These are phyloP conservation scores for Halcyon malimbica DNA, from an alignment of 2,113 vertebrate species.

Conservation along the genomic window DNA sequence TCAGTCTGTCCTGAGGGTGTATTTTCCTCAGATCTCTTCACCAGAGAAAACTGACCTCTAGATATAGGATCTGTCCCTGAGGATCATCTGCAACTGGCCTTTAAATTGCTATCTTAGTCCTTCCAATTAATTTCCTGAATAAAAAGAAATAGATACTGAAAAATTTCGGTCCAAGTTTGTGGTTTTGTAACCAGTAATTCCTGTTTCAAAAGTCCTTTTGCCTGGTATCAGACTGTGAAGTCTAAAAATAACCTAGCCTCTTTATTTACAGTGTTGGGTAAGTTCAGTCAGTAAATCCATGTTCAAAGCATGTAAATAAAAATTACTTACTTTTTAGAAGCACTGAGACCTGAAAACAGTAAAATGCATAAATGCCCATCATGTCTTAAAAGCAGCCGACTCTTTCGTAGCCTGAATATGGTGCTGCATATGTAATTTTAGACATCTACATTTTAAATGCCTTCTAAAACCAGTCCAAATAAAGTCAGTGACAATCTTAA, in stretches of 20 bases:
- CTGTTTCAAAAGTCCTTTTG: background rate
- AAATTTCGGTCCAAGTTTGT: background rate
- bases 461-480: background rate
- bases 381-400: background rate
- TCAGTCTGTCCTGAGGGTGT: background rate
- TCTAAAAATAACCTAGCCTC: constrained; percentile 10
- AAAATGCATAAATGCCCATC: background rate
- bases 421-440: background rate
- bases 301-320: constrained; percentile 7
- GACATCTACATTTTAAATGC: background rate
- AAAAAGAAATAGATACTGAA: background rate
- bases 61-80: background rate
- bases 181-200: background rate
- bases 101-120: background rate
- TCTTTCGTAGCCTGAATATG: background rate
- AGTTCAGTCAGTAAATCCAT: background rate
- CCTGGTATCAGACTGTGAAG: background rate
- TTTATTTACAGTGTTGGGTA: background rate
- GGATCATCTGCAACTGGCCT: background rate
- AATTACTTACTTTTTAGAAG: background rate
- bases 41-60: background rate
- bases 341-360: background rate
- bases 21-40: background rate
- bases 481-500: background rate
- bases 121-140: background rate